phyloP scores from a whole-genome alignment of 2,888 invertebrate genomes.

The Tinea pellionella region DNA sequence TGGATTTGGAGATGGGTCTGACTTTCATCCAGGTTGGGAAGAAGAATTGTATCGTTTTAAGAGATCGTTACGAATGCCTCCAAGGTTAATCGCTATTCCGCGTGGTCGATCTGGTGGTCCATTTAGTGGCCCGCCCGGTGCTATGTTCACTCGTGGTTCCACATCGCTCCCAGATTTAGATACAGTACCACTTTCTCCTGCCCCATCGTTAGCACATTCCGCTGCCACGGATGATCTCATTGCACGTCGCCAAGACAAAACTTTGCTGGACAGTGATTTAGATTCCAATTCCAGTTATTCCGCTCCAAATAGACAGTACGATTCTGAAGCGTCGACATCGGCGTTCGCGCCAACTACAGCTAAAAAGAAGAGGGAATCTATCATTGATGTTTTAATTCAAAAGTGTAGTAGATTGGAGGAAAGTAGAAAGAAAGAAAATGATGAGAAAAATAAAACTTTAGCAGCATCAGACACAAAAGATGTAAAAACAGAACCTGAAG shows the following conservation, averaged over 20 bases:
- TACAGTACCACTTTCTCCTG: conserved; percentile 78
- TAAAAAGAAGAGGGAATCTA: conserved; percentile 65
- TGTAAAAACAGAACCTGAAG: neutral
- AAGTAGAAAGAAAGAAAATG: conserved; percentile 63
- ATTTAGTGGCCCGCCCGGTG: conserved; percentile 39
- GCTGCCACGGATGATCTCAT: conserved; percentile 70
- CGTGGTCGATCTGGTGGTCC: conserved; percentile 72
- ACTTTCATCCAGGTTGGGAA: conserved; percentile 84
- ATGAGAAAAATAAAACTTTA: conserved; percentile 42
- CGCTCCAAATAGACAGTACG: conserved; percentile 68
- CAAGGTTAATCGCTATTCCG: conserved; percentile 82
- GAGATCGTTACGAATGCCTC: conserved; percentile 83
- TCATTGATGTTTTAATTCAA: conserved; percentile 75
- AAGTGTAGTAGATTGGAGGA: conserved; percentile 73
- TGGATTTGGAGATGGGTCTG: conserved; percentile 77
- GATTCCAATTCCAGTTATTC: conserved; percentile 77
- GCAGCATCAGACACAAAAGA: neutral
- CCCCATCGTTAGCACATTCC: conserved; percentile 71
- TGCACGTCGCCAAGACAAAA: conserved; percentile 52
- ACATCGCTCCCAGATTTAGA: conserved; percentile 84
- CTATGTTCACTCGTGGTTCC: conserved; percentile 72
- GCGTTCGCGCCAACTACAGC: conserved; percentile 37
- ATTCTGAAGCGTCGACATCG: conserved; percentile 76
- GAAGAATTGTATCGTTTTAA: conserved; percentile 87
- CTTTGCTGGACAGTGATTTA: conserved; percentile 71